These are phyloP conservation scores for Ceramica pisi DNA, from an alignment of 2,888 invertebrate species.

Conservation along the genomic window DNA sequence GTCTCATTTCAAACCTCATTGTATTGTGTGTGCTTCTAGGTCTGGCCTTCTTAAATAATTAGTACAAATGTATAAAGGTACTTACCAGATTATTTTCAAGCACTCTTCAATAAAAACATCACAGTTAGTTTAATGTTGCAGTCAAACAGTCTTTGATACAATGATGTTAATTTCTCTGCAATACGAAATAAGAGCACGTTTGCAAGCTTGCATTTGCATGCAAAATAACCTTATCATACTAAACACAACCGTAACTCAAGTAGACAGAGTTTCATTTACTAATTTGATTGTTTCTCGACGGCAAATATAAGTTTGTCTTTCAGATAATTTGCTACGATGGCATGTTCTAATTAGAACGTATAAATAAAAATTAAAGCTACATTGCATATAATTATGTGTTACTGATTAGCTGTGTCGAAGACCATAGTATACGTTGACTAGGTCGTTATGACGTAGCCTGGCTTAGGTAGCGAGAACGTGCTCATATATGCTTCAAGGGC, in stretches of 20 bases:
- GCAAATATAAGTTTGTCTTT: conserved; percentile 13
- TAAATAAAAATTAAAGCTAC: conserved; percentile 18
- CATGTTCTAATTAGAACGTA: conserved; percentile 14
- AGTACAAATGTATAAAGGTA: background rate
- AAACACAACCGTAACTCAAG: conserved; percentile 1
- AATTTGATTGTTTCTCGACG: background rate
- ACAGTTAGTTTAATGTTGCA: background rate
- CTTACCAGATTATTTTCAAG: conserved; percentile 17
- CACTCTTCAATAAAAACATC: conserved; percentile 7
- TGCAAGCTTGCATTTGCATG: conserved; percentile 3
- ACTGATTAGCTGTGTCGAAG: conserved; percentile 6
- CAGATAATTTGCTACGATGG: conserved; percentile 24
- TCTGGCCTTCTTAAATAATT: too few species aligned
- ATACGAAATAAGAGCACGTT: conserved; percentile 1
- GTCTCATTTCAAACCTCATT: too few species aligned
- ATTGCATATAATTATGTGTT: conserved; percentile 15
- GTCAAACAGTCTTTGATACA: conserved; percentile 18
- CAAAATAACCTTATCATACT: background rate
- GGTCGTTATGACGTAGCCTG: background rate
- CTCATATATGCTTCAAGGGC: background rate
- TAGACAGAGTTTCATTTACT: background rate
- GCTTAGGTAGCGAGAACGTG: background rate
- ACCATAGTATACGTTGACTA: background rate
- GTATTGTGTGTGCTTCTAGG: too few species aligned
- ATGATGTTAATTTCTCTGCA: conserved; percentile 24